These are phyloP conservation scores for Eurosta solidaginis DNA, from an alignment of 1,140 invertebrate genomes.

Conservation along the genomic window DNA sequence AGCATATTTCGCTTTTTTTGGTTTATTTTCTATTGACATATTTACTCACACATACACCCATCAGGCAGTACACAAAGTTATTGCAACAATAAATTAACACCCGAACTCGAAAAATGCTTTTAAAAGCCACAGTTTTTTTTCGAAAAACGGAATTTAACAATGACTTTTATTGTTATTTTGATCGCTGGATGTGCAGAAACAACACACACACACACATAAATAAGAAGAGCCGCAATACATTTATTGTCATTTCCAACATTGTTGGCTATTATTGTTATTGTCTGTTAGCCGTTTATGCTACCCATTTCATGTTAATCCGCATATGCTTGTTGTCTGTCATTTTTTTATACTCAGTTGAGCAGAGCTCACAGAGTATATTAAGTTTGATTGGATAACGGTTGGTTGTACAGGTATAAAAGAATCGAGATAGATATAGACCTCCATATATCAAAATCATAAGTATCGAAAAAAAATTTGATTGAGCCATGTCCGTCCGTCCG, in stretches of 20 bases:
- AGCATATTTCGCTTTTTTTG: too few relatives aligned
- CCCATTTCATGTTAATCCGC: constrained; percentile 12
- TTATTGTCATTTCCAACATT: neutral
- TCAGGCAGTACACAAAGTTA: neutral
- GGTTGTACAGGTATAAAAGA: too few relatives aligned
- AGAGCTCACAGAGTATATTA: too few relatives aligned
- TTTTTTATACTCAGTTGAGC: too few relatives aligned
- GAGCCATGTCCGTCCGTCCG: too few relatives aligned
- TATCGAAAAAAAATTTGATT: too few relatives aligned
- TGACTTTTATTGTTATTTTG: neutral
- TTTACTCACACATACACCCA: neutral
- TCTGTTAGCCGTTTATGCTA: neutral
- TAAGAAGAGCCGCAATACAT: too few relatives aligned
- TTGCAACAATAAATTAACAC: constrained; percentile 26
- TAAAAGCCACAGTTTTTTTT: constrained; percentile 12
- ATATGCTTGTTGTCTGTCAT: neutral
- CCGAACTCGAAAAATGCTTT: neutral
- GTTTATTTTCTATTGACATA: too few relatives aligned
- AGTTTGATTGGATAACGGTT: too few relatives aligned
- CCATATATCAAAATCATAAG: too few relatives aligned
- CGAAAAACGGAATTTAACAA: neutral
- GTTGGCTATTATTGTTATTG: constrained; percentile 17
- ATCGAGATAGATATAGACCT: too few relatives aligned
- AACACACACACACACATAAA: too few relatives aligned
- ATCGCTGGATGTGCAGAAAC: neutral